phyloP scores from a whole-genome alignment of 1,140 invertebrate genomes.

The Patella vulgata region DNA sequence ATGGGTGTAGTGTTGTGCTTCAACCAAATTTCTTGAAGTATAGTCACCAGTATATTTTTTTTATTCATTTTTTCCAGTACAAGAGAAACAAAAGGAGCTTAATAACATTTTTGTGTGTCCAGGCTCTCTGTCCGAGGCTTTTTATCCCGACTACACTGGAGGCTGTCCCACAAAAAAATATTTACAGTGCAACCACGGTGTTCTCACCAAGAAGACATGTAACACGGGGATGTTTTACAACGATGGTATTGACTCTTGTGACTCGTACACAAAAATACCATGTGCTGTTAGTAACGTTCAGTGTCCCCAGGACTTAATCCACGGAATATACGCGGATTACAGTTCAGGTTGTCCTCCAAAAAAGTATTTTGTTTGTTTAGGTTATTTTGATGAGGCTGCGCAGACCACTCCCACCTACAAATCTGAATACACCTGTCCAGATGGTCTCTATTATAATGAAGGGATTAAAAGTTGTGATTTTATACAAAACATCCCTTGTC shows the following conservation, averaged over 20 bases:
- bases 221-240: not conserved
- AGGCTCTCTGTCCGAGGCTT: not conserved
- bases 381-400: not conserved
- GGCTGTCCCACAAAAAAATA: constrained; percentile 7
- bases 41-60: too few relatives aligned
- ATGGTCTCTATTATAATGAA: constrained; percentile 13
- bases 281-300: not conserved
- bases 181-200: not conserved
- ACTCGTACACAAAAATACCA: not conserved
- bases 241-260: constrained; percentile 4
- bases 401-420: not conserved
- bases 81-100: not conserved
- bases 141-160: not conserved
- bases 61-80: too few relatives aligned
- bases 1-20: too few relatives aligned
- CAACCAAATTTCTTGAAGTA: too few relatives aligned
- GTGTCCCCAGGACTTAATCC: not conserved
- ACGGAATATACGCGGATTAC: constrained; percentile 8
- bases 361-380: constrained; percentile 1
- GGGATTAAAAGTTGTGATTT: constrained; percentile 11
- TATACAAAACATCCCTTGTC: constrained; percentile 4
- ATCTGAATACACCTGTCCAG: not conserved
- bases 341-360: constrained; percentile 6
- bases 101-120: not conserved
- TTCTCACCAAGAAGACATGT: not conserved